A percentile compares a stretch with the other conserved stretches of the same genome.
Conservation (phyloP, 1,140 invertebrate species). For the Drosophila mojavensis region DNA sequence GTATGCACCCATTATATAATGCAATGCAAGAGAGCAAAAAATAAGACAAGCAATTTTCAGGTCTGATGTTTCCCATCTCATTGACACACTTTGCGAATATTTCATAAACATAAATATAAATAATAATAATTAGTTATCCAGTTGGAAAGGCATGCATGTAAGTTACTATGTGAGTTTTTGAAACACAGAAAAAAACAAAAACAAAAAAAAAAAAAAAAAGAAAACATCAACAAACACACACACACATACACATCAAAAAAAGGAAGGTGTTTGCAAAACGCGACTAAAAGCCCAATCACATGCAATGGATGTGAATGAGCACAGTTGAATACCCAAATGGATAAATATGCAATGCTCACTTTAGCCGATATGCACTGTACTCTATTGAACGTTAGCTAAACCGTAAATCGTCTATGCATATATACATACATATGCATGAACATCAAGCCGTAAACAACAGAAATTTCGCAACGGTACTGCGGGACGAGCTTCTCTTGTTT, state of each 20-base stretch:
- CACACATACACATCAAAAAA: constrained; percentile 5
- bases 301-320: neutral
- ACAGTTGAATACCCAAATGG: neutral
- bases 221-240: neutral
- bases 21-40: too few species aligned
- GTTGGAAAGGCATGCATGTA: neutral
- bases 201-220: neutral
- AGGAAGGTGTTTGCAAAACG: constrained; percentile 8
- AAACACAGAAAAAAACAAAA: constrained; percentile 1
- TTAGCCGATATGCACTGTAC: constrained; percentile 3
- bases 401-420: constrained; percentile 1
- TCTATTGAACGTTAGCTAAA: constrained; percentile 11
- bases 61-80: neutral
- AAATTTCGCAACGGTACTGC: constrained; percentile 20
- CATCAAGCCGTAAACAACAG: constrained; percentile 21
- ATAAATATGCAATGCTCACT: constrained; percentile 8
- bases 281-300: constrained; percentile 19
- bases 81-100: neutral
- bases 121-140: constrained; percentile 5
- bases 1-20: neutral
- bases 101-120: neutral
- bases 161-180: constrained; percentile 8
- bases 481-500: constrained; percentile 1
- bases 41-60: too few species aligned
- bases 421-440: constrained; percentile 7